Evolutionary conservation across 1,140 invertebrate species (phyloP), one percentile per base, ranked within the genome.

Genomic region (Penaeus japonicus): DNA sequence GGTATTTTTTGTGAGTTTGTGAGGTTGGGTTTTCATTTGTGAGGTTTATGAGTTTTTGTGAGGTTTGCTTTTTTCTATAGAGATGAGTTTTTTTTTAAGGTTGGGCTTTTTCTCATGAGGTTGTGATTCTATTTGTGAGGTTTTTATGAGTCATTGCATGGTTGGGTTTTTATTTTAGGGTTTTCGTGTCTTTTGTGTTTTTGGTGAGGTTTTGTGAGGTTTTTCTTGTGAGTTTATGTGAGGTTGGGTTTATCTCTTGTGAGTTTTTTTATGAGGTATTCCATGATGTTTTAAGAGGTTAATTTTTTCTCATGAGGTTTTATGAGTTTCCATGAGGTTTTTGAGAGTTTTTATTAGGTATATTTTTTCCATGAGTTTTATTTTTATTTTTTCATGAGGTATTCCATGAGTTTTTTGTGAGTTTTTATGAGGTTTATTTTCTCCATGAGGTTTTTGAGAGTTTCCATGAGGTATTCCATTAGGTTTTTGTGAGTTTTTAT

Each of bases 241-340:
- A n/a, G n/a, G n/a, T n/a, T n/a, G n/a, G n/a, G n/a, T n/a, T n/a
- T n/a, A n/a, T n/a, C n/a, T n/a, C 35, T 78, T 39, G 1, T 78
- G 35, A 30, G 7, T 3, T 78, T 7, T 81, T 80, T 78, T 47
- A 0, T 75, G 20, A 77, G 75, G 7, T 59, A 78, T 27, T 54
- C 87, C 84, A 35, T 89, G 89, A 24, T 22, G 88, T 30, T 47
- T 83, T 53, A 84, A 73, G 20, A 73, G 84, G 22, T 27, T 89
- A 27, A 87, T 86, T 53, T 81, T 62, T n/a, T 89, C 57, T 18
- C n/a, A n/a, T n/a, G n/a, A n/a, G n/a, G n/a, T n/a, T n/a, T n/a
- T n/a, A n/a, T n/a, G n/a, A n/a, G n/a, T n/a, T n/a, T n/a, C n/a
- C n/a, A n/a, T n/a, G n/a, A n/a, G n/a, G n/a, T n/a, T n/a, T n/a